Evolutionary conservation across 2,888 invertebrate species (phyloP), one percentile per base, ranked within the genome.

Genomic region (Bhutanitis thaidina): DNA sequence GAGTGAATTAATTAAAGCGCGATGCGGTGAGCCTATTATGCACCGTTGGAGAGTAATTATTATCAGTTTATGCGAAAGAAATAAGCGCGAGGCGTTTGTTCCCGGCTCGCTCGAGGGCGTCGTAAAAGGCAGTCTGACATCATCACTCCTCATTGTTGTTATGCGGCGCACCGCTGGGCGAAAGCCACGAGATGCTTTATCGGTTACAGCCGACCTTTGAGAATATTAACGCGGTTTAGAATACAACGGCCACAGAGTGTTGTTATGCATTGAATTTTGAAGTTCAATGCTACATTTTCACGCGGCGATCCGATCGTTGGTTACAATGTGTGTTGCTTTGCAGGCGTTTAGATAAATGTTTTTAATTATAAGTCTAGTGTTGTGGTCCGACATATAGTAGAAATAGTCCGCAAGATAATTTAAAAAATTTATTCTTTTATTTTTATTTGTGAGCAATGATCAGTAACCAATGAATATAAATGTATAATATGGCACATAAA

Each of bases 241-340:
- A 67, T 69, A 69, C 61, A 65, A 60, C 64, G 63, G 66, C 62
- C 67, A 66, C 71, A 70, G 61, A 65, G 63, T 61, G 69, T 61
- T 66, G 66, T 67, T 68, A 64, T 61, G 62, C 53, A 59, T 69
- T 52, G 55, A 61, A 61, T 67, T 72, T 69, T 61, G 71, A 82
- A 82, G 85, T 84, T 86, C 86, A 86, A 81, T 83, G 82, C 74
- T 80, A 74, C 67, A 68, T 70, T 77, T 74, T 69, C 71, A 72
- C 72, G 74, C 69, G 76, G 72, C 70, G 60, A 71, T 80, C 71
- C 61, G 61, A 49, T 69, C 71, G 77, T 69, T 77, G 74, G 71
- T 76, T 78, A 71, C 68, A 77, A 77, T 72, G 71, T 66, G 69
- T 8, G 27, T 27, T 27, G 27, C 1, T 35, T 35, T 43, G 30